Conservation (phyloP, 2,113 vertebrate species). For the Tetrao urogallus region DNA sequence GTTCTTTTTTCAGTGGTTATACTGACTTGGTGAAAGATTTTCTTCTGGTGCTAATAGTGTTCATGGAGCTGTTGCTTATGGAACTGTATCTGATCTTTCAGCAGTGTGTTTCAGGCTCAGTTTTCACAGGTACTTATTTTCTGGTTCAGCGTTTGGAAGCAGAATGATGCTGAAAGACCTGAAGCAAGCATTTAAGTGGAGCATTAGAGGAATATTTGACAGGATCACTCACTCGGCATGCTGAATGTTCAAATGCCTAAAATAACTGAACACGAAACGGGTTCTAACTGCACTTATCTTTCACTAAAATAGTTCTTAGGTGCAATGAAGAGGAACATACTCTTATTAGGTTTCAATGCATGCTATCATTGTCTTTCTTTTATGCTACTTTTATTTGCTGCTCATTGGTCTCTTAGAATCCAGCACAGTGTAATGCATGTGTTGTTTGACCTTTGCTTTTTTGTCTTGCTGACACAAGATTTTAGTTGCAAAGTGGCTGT, state of each 20-base stretch:
- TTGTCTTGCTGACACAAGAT: neutral
- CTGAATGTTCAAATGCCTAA: neutral
- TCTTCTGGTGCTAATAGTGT: neutral
- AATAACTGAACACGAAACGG: neutral
- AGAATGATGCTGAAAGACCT: neutral
- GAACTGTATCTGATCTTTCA: neutral
- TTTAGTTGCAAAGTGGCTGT: neutral
- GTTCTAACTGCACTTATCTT: neutral
- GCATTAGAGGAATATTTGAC: neutral
- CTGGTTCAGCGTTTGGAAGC: neutral
- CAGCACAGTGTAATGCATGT: rapidly evolving
- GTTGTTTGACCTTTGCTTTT: neutral
- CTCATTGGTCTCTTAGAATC: neutral
- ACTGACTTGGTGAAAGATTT: neutral
- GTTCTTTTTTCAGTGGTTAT: neutral
- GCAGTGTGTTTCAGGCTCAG: neutral
- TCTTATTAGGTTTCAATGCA: neutral
- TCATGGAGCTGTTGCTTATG: neutral
- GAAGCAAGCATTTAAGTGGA: neutral
- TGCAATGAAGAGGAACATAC: neutral
- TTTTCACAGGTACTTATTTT: neutral
- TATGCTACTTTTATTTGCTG: neutral
- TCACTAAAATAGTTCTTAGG: neutral
- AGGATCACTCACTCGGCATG: neutral
- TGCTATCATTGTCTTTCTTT: neutral